Evolutionary conservation across 2,888 invertebrate species (phyloP).

Genomic region (Drosophila seclusa): DNA sequence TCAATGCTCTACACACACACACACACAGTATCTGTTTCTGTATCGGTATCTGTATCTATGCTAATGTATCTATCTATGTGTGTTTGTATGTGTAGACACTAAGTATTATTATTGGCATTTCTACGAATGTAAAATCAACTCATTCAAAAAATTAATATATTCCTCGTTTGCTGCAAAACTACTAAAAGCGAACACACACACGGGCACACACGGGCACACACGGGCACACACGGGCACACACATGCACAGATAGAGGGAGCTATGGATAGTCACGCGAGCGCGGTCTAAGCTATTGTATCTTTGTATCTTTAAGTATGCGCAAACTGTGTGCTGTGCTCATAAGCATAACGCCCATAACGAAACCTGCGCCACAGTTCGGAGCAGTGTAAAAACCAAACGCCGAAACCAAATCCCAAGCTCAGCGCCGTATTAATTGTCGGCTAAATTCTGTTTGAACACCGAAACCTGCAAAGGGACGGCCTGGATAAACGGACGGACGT

Average conservation of each 20-base stretch:
- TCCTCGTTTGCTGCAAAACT: conserved; percentile 35
- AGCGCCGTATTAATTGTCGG: conserved; percentile 76
- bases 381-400: conserved; percentile 10
- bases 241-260: neutral
- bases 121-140: conserved; percentile 63
- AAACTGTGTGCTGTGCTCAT: conserved; percentile 52
- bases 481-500: conserved; percentile 25
- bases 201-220: neutral
- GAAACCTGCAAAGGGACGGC: conserved; percentile 44
- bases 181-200: conserved; percentile 33
- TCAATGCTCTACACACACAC: conserved; percentile 40
- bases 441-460: conserved; percentile 74
- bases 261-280: conserved; percentile 39
- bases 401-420: conserved; percentile 48
- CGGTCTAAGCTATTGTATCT: conserved; percentile 53
- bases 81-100: conserved; percentile 27
- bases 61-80: conserved; percentile 29
- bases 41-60: conserved; percentile 19
- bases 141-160: conserved; percentile 75
- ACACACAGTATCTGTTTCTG: conserved; percentile 4
- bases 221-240: neutral
- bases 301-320: conserved; percentile 53
- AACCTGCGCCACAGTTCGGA: conserved; percentile 36
- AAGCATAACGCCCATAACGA: conserved; percentile 64
- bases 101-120: conserved; percentile 68